Percentiles rank a stretch among this genome's conserved stretches.
Conservation (phyloP, 2,888 invertebrate genomes). For the Pyrrhia umbra region DNA sequence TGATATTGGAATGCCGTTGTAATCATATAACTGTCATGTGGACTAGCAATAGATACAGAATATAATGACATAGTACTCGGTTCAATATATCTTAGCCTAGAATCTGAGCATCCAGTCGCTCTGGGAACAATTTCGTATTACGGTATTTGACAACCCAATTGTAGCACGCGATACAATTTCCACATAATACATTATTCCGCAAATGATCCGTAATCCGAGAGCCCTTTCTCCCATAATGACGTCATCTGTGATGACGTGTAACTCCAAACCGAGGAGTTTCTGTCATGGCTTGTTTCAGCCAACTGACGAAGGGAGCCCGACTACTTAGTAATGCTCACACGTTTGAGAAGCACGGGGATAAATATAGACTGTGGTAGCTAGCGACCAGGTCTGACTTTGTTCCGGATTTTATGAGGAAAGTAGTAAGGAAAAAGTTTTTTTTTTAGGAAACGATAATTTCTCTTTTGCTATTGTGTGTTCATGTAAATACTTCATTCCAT, state of each 20-base stretch:
- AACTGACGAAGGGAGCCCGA: constrained; percentile 8
- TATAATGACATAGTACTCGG: not conserved
- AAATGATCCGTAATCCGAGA: constrained; percentile 20
- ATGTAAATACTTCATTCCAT: not conserved
- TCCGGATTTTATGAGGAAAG: not conserved
- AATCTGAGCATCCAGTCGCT: not conserved
- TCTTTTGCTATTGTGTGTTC: not conserved
- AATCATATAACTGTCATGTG: not conserved
- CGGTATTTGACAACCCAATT: not conserved
- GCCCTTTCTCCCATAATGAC: constrained; percentile 6
- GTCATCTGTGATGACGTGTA: constrained; percentile 39
- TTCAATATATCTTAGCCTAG: not conserved
- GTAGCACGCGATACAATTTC: not conserved
- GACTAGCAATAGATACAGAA: not conserved
- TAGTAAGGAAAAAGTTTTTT: not conserved
- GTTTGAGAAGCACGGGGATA: constrained; percentile 23
- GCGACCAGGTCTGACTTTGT: not conserved
- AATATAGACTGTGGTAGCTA: not conserved
- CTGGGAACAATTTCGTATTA: constrained; percentile 1
- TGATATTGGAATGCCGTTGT: not conserved
- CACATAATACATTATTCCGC: constrained; percentile 20
- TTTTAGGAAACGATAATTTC: not conserved
- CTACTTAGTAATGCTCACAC: constrained; percentile 41
- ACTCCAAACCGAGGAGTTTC: constrained; percentile 21
- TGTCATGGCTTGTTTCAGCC: constrained; percentile 34